Base-by-base conservation (phyloP, 2,113 vertebrate species). In the Fulmarus glacialis region DNA sequence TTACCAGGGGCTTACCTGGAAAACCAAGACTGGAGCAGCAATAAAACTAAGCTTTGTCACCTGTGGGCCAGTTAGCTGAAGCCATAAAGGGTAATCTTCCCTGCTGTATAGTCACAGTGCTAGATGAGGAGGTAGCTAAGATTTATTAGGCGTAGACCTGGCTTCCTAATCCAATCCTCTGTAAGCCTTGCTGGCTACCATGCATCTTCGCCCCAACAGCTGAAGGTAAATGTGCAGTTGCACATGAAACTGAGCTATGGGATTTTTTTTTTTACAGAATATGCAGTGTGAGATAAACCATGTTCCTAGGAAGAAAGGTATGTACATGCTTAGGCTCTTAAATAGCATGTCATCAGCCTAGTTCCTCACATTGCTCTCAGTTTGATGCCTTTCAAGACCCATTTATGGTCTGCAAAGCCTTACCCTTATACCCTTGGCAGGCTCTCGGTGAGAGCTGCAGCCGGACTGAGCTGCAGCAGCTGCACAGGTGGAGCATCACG, bases 401-500 rank as follows among this genome's bases (percentile, higher is more conserved):
- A 2, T 60, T 89, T 30, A 18, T 9, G 29, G 32, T n/a, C 38
- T 63, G 43, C 40, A 47, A 47, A 87, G n/a, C 81, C 43, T 47
- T 24, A 4, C 40, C 40, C 78, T n/a, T 2, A 0, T 3, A 8
- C 8, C 64, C 75, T 20, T 30, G 56, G 56, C 42, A 55, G 48
- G 62, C 27, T 91, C 62, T 30, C 38, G 15, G 80, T 0, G 30
- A 4, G 48, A 45, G 77, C 77, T 27, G 55, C 36, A 38, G 43
- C 24, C 48, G 23, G 48, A 50, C 48, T 24, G 53, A 50, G 78
- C 78, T 38, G 47, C 32, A 34, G 43, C 24, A n/a, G 27, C 24
- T 19, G 59, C n/a, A 10, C 34, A 23, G 48, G 62, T 64, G 29
- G 19, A 83, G 34, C 32, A 70, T 7, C 77, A 1, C 3, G 1